Percentiles rank a stretch among this genome's conserved stretches.
Evolutionary conservation across 2,888 invertebrate genomes (phyloP).

Genomic region (Tetramorium bicarinatum): DNA sequence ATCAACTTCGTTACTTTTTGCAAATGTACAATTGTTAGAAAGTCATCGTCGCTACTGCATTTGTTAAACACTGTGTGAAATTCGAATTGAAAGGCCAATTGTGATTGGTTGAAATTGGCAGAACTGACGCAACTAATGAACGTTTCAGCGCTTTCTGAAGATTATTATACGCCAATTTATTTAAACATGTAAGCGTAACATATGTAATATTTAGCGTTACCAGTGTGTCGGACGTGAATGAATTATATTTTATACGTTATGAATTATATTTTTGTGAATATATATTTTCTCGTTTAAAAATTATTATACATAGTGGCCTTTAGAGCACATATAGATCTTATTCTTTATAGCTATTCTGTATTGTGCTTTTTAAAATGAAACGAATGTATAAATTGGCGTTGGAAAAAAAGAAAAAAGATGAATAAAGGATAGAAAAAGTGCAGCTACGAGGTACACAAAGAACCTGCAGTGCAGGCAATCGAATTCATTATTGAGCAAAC

Average conservation of each 20-base stretch:
- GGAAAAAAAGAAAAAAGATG: neutral
- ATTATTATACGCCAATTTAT: neutral
- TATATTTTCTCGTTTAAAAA: neutral
- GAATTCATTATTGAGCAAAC: neutral
- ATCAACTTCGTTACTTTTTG: neutral
- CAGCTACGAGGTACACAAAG: neutral
- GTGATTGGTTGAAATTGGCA: constrained; percentile 9
- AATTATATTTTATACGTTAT: neutral
- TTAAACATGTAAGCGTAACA: neutral
- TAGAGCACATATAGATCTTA: neutral
- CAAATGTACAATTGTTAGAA: neutral
- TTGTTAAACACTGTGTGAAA: neutral
- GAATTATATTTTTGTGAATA: neutral
- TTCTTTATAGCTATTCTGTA: neutral
- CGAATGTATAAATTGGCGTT: neutral
- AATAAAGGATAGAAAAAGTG: neutral
- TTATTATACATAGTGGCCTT: neutral
- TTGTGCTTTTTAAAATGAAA: neutral
- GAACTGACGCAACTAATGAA: neutral
- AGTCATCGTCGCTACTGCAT: neutral
- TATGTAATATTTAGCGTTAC: neutral
- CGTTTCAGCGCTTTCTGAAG: neutral
- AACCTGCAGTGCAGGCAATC: neutral
- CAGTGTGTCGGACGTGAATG: neutral
- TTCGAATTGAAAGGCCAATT: neutral